These are phyloP conservation scores for Callinectes sapidus DNA, from an alignment of 2,888 invertebrate genomes.

Conservation along the genomic window DNA sequence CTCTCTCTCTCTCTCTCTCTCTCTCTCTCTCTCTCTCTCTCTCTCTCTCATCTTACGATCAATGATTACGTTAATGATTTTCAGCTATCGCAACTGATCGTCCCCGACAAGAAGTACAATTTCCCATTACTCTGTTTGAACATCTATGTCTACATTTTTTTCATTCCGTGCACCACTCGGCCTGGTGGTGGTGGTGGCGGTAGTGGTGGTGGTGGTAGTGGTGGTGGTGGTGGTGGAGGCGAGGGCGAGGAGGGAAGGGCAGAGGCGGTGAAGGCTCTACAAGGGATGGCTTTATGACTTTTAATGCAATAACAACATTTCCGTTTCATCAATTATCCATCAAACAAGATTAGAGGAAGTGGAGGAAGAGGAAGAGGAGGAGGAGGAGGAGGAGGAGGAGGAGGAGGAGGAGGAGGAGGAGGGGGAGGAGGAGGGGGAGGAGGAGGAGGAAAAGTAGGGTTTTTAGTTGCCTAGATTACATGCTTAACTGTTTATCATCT, in stretches of 20 bases:
- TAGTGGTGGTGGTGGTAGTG: not conserved
- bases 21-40: slow-evolving; percentile 1
- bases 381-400: slow-evolving; percentile 21
- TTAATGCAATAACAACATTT: slow-evolving; percentile 20
- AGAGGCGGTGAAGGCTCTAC: not conserved
- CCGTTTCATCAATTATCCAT: slow-evolving; percentile 9
- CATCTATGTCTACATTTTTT: not conserved
- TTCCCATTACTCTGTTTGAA: not conserved
- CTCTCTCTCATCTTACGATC: not conserved
- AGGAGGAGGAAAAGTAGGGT: not conserved
- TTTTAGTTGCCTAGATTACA: not conserved
- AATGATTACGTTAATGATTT: not conserved
- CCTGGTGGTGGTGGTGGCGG: not conserved
- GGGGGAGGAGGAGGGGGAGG: no score
- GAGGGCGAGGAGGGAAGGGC: not conserved
- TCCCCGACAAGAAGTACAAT: not conserved
- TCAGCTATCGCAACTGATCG: not conserved
- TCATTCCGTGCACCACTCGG: not conserved
- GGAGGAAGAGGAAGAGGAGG: slow-evolving; percentile 12
- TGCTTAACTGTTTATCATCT: slow-evolving; percentile 20
- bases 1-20: slow-evolving; percentile 1
- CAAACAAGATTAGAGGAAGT: not conserved
- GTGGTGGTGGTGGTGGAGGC: not conserved
- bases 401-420: not conserved
- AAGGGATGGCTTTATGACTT: slow-evolving; percentile 10